Percentiles rank a stretch among this genome's conserved stretches.
Evolutionary conservation across 2,888 invertebrate species (phyloP).

Genomic region (Polyommatus icarus): DNA sequence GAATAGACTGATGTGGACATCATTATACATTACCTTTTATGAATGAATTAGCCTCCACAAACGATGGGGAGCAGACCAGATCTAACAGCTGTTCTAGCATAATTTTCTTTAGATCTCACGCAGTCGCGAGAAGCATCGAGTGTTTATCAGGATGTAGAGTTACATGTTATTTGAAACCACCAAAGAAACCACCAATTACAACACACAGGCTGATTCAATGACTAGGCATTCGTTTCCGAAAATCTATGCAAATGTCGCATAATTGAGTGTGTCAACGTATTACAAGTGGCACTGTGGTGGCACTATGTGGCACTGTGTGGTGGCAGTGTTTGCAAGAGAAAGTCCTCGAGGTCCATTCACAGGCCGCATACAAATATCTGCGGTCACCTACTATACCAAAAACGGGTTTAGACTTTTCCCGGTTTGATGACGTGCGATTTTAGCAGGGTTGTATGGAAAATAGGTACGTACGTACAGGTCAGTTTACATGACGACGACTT

Average conservation of each 20-base stretch:
- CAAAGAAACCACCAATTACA: background rate
- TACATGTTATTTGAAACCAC: background rate
- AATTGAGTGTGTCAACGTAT: conserved; percentile 41
- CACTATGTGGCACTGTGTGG: conserved; percentile 44
- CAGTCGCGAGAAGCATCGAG: no score
- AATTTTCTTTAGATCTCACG: no score
- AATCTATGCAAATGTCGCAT: conserved; percentile 19
- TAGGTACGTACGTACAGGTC: no score
- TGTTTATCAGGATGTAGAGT: no score
- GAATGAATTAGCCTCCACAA: no score
- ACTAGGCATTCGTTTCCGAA: conserved; percentile 1
- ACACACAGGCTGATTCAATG: background rate
- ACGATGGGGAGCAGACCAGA: no score
- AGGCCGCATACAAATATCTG: conserved; percentile 79
- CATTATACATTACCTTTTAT: no score
- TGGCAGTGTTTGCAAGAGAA: conserved; percentile 70
- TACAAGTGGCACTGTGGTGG: conserved; percentile 41
- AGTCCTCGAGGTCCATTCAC: conserved; percentile 77
- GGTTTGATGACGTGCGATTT: conserved; percentile 42
- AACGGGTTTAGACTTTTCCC: conserved; percentile 71
- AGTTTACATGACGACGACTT: background rate
- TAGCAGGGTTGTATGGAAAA: background rate
- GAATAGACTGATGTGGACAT: no score
- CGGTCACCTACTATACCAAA: conserved; percentile 71
- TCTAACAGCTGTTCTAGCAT: no score